These are phyloP conservation scores for Acronicta alni DNA, from an alignment of 2,888 invertebrate species.

Conservation along the genomic window DNA sequence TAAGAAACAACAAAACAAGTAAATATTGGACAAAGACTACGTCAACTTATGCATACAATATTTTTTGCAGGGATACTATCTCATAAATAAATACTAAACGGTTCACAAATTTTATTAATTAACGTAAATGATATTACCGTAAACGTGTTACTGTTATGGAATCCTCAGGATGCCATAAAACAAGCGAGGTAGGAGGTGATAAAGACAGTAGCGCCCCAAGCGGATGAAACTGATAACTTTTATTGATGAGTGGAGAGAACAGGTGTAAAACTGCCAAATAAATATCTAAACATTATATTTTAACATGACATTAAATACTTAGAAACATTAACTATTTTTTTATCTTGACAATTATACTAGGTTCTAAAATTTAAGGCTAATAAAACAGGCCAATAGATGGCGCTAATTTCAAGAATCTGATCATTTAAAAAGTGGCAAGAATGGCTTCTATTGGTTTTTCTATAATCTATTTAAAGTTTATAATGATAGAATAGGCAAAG, in stretches of 20 bases:
- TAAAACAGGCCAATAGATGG: constrained; percentile 24
- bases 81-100: background rate
- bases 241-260: constrained; percentile 26
- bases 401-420: constrained; percentile 7
- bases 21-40: too few species aligned
- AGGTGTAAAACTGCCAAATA: background rate
- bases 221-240: constrained; percentile 13
- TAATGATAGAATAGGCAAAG: too few species aligned
- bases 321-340: background rate
- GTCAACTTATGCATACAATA: too few species aligned
- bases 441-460: constrained; percentile 25
- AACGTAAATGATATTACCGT: too few species aligned
- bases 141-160: background rate
- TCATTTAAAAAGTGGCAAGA: background rate
- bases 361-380: background rate
- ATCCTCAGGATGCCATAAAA: constrained; percentile 6
- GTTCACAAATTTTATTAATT: too few species aligned
- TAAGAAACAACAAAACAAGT: too few species aligned
- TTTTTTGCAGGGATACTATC: too few species aligned
- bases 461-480: too few species aligned
- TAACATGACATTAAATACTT: background rate
- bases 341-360: too few species aligned
- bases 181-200: constrained; percentile 12
- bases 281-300: background rate
- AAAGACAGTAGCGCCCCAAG: constrained; percentile 26